Base-by-base conservation (phyloP, 2,113 vertebrate genomes). In the Numenius arquata region DNA sequence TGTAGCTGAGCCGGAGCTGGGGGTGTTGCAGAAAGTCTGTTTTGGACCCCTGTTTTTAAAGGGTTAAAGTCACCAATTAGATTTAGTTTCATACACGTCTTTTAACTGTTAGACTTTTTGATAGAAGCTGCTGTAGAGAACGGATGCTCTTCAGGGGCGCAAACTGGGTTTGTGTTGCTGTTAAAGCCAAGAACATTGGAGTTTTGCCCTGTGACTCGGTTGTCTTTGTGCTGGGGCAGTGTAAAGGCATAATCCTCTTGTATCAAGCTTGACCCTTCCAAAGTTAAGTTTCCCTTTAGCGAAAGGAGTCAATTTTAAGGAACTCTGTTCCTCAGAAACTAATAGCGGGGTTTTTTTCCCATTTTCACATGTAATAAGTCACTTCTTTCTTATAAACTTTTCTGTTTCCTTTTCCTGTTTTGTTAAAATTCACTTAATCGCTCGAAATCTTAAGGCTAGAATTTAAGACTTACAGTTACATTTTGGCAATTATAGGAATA, bases 261-360 rank as follows among this genome's bases (percentile, higher is more conserved):
- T 1, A 7, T 58, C 43, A 5, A 61, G 30, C 36, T 27, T 13
- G n/a, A 19, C 36, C 16, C 27, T 79, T 41, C 53, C 20, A 7
- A 30, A 61, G 15, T 59, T 12, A 59, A 43, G 25, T 34, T 66
- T 50, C 6, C 32, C 80, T 50, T 72, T 72, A 45, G 23, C 52
- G 15, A 74, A 74, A 70, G 3, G 5, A 40, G 29, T 52, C 17
- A 5, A 17, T 77, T 94, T 58, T 34, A 30, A 41, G 41, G 59
- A 68, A 18, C 25, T 27, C 4, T 22, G 29, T 20, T 79, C 20
- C 1, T 59, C 16, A 16, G 20, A 88, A 88, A 21, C 50, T 15
- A 2, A 5, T 9, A 8, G 30, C 0, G 2, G 8, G 11, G 0
- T 40, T 76, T 76, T 45, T 34, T 3, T 3, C 13, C 29, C 5